Evolutionary conservation across 2,113 vertebrate species (phyloP), one percentile per base, ranked within the genome.

Genomic region (Octodon degus): DNA sequence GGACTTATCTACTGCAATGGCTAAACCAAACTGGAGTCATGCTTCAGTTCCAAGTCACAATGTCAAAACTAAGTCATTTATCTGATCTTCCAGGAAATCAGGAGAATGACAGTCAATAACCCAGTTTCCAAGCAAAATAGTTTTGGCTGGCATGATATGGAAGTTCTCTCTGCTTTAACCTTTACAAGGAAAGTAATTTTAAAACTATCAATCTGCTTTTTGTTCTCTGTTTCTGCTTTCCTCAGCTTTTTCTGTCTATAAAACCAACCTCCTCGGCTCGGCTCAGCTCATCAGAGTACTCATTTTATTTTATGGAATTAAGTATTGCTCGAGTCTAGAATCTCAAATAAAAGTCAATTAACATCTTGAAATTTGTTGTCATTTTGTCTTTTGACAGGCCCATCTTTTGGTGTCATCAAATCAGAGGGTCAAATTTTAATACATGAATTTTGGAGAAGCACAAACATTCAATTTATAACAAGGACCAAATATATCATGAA

Each of bases 11-110:
- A 20, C 43, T 67, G 47, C 8, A 55, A n/a, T 60, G 22, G 50
- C 53, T 81, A 68, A 90, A 85, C 11, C 81, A 94, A 77, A 90
- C 77, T 67, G 55, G 87, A 94, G 47, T 90, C 22, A 43, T 68
- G 50, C 70, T 47, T 8, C 58, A 34, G 4, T 34, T 90, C 10
- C 82, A 40, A 27, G n/a, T 85, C 40, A 84, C 79, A 60, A 76
- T 74, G 67, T 7, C n/a, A 85, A 85, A 90, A 17, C 22, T 60
- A 67, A 85, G n/a, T 32, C 53, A n/a, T 67, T 40, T 84, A 58
- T 37, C 47, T 58, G n/a, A 55, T n/a, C 47, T 79, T 32, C 81
- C 34, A 70, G 55, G 37, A 85, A 90, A 79, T 55, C 30, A 86
- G 32, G 16, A 82, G 40, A 67, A 11, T 72, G 63, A 62, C 19